Evolutionary conservation across 2,797 vertebrate genomes (phyloP).

Genomic region (Sphaeramia orbicularis): DNA sequence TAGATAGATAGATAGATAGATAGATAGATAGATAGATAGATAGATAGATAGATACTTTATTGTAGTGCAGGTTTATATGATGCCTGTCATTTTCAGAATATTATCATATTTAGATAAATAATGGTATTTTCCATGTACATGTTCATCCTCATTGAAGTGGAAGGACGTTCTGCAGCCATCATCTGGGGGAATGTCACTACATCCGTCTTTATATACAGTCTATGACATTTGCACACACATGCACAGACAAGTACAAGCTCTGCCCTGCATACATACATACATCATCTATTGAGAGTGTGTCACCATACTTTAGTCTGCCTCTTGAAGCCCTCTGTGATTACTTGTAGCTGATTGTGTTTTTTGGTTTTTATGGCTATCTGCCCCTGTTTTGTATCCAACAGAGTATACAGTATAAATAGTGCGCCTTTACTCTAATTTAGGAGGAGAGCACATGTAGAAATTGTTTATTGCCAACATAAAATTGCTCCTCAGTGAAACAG

Average conservation of each 20-base stretch:
- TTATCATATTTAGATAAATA: too few relatives aligned
- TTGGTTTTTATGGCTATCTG: slow-evolving; percentile 29
- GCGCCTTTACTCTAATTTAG: neutral
- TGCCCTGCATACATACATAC: slow-evolving; percentile 18
- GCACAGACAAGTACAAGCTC: slow-evolving; percentile 10
- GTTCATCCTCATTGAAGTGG: too few relatives aligned
- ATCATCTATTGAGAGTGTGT: slow-evolving; percentile 44
- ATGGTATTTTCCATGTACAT: too few relatives aligned
- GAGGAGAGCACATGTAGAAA: slow-evolving; percentile 3
- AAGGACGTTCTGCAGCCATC: too few relatives aligned
- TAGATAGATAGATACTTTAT: too few relatives aligned
- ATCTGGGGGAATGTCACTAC: slow-evolving; percentile 8
- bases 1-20: too few relatives aligned
- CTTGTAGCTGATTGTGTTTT: slow-evolving; percentile 31
- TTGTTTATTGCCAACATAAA: slow-evolving; percentile 13
- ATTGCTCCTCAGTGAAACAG: slow-evolving; percentile 7
- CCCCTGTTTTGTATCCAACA: slow-evolving; percentile 9
- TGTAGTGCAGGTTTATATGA: too few relatives aligned
- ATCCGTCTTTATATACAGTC: too few relatives aligned
- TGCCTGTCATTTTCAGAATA: too few relatives aligned
- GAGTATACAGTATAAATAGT: neutral
- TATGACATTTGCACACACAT: neutral
- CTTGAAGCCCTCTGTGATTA: slow-evolving; percentile 28
- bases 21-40: too few relatives aligned
- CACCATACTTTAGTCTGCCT: slow-evolving; percentile 16